Base-by-base conservation (phyloP, 2,113 vertebrate species). In the Bostrychus sinensis region DNA sequence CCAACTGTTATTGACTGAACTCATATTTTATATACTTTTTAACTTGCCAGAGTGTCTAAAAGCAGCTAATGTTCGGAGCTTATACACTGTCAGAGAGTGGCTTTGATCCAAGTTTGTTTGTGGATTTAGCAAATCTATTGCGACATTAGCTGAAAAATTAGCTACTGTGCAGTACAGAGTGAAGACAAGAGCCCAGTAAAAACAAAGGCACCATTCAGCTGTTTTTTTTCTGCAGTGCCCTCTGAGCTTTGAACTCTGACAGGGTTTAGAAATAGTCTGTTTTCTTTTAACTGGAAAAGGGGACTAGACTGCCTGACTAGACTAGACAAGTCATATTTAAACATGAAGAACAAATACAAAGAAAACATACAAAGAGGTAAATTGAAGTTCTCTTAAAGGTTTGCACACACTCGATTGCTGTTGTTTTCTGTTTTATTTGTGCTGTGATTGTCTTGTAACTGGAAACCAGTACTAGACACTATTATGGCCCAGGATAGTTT, bases 171-270 rank as follows among this genome's bases (percentile, higher is more conserved):
- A 17, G 1, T 7, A 20, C 34, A 0, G 7, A 22, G 13, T 10
- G 11, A 25, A 26, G 14, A 66, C 22, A 79, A 55, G 34, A 53
- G 6, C 19, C 19, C 10, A 10, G 17, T 8, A 11, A 41, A n/a
- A 62, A 81, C 80, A 83, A 83, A 80, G 66, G 17, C 34, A 3
- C 34, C 68, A 42, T 81, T 86, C 66, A 82, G 51, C 28, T 11
- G 30, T 32, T 11, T 41, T 26, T 19, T 51, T 48, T 51, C n/a
- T 60, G 53, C 13, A 4, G 3, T 11, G 53, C 41, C 4, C 1
- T 46, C 43, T 66, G 69, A 79, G 59, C 72, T 72, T 69, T 74
- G 58, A 61, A 42, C 58, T 22, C 17, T 0, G 39, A 4, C 22
- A 14, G 2, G 25, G 50, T 66, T 51, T 13, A 9, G 37, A 38